Base-by-base conservation (phyloP, 2,113 vertebrate genomes). In the Cyprinodon tularosa region DNA sequence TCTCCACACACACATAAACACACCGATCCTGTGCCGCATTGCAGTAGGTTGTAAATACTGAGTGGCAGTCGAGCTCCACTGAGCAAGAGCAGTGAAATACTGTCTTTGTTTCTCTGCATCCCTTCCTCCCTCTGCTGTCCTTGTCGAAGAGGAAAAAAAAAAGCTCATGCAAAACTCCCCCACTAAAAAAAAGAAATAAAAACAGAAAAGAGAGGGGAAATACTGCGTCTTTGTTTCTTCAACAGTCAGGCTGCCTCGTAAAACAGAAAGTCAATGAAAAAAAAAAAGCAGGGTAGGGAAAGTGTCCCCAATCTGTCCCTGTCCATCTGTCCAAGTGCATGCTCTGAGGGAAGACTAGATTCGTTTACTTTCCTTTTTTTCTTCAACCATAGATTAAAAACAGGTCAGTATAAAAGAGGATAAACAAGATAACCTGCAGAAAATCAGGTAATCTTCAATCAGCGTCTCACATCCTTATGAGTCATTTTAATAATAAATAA, bases 11-110 rank as follows among this genome's bases (percentile, higher is more conserved):
- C 66, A 78, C 74, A 74, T 77, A 80, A 81, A 81, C 68, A 66
- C 69, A 76, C n/a, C 66, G 10, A 84, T 64, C 73, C 74, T 64
- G 70, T 93, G 89, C 92, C 91, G 92, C 92, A 93, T 92, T 93
- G 92, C 92, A 91, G 92, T 88, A 81, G 91, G 92, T 78, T 93
- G 92, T 93, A 93, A 93, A 93, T 92, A 89, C 60, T 89, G 75
- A 72, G 75, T 85, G 91, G 77, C 90, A 90, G 83, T 87, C 84
- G 88, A 91, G 91, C 82, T 78, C 76, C 64, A 78, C 69, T 71
- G 90, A 89, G 80, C 89, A 83, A 80, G 78, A 65, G 50, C 84
- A 77, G 80, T 92, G 89, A 91, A 91, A 92, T 91, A 91, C 84
- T 89, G 89, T 91, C 92, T 93, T 91, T 93, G 91, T 93, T 79